Conservation (phyloP, 53 echinoderm and acorn worm species). For the Mesocentrotus franciscanus region DNA sequence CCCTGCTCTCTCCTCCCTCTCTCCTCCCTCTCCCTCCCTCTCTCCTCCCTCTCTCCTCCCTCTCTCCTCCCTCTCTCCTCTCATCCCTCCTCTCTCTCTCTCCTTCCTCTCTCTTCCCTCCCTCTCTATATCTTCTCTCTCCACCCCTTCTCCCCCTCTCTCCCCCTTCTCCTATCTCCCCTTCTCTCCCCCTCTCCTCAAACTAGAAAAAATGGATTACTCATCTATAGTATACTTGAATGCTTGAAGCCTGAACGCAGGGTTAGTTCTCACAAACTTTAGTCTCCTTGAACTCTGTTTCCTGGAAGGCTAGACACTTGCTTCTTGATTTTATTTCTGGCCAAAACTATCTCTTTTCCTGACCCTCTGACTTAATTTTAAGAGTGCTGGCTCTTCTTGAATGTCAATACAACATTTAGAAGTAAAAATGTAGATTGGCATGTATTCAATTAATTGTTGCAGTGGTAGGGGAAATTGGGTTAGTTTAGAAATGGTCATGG, state of each 20-base stretch:
- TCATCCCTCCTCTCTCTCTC: no score
- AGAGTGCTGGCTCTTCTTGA: neutral
- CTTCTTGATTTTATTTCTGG: neutral
- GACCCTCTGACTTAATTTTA: neutral
- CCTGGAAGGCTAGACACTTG: neutral
- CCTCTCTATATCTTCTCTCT: no score
- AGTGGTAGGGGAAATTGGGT: neutral
- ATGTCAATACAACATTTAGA: neutral
- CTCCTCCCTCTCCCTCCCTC: no score
- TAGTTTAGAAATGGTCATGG: neutral
- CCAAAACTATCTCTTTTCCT: neutral
- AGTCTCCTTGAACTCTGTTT: constrained; percentile 2
- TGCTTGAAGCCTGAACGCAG: neutral
- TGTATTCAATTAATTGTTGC: neutral
- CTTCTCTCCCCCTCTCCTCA: no score
- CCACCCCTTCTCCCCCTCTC: no score
- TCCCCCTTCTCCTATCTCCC: no score
- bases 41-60: no score
- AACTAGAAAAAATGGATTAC: no score
- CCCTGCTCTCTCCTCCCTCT: no score
- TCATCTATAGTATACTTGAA: no score
- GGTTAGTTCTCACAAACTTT: neutral
- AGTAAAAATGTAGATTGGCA: neutral
- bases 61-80: no score
- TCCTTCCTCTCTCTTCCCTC: no score